Evolutionary conservation across 1,140 invertebrate genomes (phyloP).

Genomic region (Pentalonia nigronervosa): DNA sequence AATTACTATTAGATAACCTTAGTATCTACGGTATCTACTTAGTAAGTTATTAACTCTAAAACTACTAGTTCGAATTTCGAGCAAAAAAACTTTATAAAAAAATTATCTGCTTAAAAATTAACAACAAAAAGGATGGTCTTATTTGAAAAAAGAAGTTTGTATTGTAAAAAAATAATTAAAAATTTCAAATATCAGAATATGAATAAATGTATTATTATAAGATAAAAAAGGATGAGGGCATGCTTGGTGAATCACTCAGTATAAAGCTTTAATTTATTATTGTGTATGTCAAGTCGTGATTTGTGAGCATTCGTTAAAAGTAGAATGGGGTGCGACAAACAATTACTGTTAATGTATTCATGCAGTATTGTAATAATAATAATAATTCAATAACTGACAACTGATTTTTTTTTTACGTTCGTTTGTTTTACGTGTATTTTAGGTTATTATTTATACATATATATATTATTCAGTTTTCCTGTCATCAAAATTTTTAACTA

Average conservation of each 20-base stretch:
- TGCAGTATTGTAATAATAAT: neutral
- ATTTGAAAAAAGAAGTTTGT: neutral
- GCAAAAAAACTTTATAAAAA: neutral
- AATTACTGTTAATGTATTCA: neutral
- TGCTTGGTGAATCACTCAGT: neutral
- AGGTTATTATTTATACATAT: neutral
- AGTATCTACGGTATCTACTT: neutral
- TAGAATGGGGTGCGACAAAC: neutral
- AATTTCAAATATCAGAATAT: neutral
- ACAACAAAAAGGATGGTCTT: neutral
- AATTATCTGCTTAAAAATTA: neutral
- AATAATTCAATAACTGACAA: neutral
- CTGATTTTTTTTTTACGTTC: neutral
- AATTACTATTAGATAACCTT: neutral
- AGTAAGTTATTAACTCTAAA: neutral
- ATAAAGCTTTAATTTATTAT: constrained; percentile 3
- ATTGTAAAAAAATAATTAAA: neutral
- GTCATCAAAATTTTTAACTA: too few relatives aligned
- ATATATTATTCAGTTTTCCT: too few relatives aligned
- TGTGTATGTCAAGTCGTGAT: neutral
- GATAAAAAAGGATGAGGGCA: neutral
- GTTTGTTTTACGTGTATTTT: neutral
- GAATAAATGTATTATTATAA: neutral
- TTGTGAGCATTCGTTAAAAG: neutral
- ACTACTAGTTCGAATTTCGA: neutral